Evolutionary conservation across 2,888 invertebrate species (phyloP), one percentile per base, ranked within the genome.

Genomic region (Athetis lepigone): DNA sequence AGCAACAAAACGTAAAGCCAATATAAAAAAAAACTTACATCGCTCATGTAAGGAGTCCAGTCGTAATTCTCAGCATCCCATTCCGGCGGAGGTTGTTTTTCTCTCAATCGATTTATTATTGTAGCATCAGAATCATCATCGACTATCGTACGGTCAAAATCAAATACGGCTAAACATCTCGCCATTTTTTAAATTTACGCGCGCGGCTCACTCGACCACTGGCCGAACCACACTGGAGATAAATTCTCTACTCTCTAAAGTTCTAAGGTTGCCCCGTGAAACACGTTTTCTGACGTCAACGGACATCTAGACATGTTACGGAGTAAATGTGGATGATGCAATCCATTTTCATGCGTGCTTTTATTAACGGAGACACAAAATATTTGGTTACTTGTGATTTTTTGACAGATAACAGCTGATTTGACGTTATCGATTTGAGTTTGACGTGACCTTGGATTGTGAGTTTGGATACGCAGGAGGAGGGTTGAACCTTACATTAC

Each of bases 1-100:
- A 55, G 45, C 40, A 39, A 25, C 9, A 46, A 39, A 16, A 43
- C 4, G 7, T 23, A 62, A 39, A 51, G 37, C 21, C 1, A 42
- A 54, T 2, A 23, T 19, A 46, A 59, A 57, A 58, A 62, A 47
- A 8, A 21, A 88, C 94, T 93, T 80, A 94, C 95, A 82, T 93
- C 90, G 65, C 91, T 92, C 95, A 95, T 95, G 43, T 94, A 95
- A 0, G 94, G 95, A 0, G 94, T 94, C 95, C 95, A 95, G 66
- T 95, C 94, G 11, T 88, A 82, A 54, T 82, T 91, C 0, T 85
- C 75, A 0, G 85, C 75, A 45, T 95, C 93, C 91, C 92, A 94
- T 61, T 93, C 93, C 0, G 94, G 94, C 6, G 94, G 94, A 1
- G 93, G 90, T 50, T 88, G 80, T 45, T 89, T 92, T 64, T 93